Evolutionary conservation across 92 coral and sea anemone genomes (phyloP).

Genomic region (Porites rus): DNA sequence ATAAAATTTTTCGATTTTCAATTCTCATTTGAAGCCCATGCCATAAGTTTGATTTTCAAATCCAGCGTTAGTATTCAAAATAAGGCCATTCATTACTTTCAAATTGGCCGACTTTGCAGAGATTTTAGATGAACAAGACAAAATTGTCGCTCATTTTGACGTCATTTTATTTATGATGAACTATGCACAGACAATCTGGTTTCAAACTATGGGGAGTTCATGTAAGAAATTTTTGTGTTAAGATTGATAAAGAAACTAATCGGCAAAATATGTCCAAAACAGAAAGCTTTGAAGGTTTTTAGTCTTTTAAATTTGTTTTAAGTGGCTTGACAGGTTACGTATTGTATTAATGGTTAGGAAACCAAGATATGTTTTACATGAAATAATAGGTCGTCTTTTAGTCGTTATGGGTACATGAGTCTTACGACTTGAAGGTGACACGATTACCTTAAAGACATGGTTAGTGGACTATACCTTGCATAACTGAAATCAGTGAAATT

Average conservation of each 20-base stretch:
- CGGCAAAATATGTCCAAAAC: neutral
- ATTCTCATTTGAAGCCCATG: neutral
- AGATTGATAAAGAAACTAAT: neutral
- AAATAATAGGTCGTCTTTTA: conserved; percentile 32
- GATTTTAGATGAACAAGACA: neutral
- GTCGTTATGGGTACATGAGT: conserved; percentile 7
- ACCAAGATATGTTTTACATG: conserved; percentile 2
- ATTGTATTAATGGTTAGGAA: neutral
- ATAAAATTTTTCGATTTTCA: conserved; percentile 29
- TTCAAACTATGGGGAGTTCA: neutral
- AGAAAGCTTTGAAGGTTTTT: neutral
- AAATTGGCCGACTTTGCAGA: too few relatives aligned
- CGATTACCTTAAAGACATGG: conserved; percentile 15
- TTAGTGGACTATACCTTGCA: conserved; percentile 5
- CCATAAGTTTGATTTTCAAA: neutral
- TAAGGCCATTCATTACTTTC: too few relatives aligned
- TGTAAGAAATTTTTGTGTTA: neutral
- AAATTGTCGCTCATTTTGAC: neutral
- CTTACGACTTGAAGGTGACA: conserved; percentile 18
- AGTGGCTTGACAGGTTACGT: neutral
- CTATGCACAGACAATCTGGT: conserved; percentile 1
- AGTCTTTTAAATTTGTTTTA: neutral
- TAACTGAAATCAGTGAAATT: neutral
- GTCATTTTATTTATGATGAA: neutral
- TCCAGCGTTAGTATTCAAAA: neutral